Percentiles rank a stretch among this genome's conserved stretches.
phyloP scores from a whole-genome alignment of 2,797 vertebrate species.

The Paratrypauchen microcephalus region DNA sequence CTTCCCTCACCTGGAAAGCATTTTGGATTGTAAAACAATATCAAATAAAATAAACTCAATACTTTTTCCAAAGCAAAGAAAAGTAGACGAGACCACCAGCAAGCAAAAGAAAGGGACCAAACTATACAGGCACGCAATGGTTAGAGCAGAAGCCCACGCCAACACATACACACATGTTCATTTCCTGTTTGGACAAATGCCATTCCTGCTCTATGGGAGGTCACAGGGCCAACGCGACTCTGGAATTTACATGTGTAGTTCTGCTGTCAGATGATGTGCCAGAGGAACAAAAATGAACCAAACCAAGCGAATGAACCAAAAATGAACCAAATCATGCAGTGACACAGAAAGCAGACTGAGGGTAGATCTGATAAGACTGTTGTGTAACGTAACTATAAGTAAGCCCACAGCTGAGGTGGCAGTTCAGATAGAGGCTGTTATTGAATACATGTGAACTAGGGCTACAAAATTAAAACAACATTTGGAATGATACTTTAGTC shows the following conservation, averaged over 20 bases:
- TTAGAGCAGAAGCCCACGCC: slow-evolving; percentile 36
- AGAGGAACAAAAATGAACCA: slow-evolving; percentile 19
- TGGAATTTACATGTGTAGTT: slow-evolving; percentile 13
- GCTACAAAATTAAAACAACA: background rate
- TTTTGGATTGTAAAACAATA: slow-evolving; percentile 12
- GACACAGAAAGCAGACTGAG: slow-evolving; percentile 14
- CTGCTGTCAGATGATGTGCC: slow-evolving; percentile 11
- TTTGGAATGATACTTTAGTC: background rate
- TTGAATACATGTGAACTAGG: background rate
- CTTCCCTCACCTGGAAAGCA: background rate
- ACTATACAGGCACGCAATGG: slow-evolving; percentile 8
- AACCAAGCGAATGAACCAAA: slow-evolving; percentile 8
- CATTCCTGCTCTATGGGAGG: slow-evolving; percentile 59
- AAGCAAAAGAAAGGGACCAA: slow-evolving; percentile 19
- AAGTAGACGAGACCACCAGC: slow-evolving; percentile 39
- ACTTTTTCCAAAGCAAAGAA: slow-evolving; percentile 18
- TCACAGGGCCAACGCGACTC: slow-evolving; percentile 38
- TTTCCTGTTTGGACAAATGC: slow-evolving; percentile 65
- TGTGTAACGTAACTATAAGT: slow-evolving; percentile 26
- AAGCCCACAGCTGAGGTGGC: slow-evolving; percentile 31
- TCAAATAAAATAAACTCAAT: slow-evolving; percentile 5
- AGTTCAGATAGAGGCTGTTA: slow-evolving; percentile 8
- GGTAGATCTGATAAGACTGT: slow-evolving; percentile 38
- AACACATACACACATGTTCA: slow-evolving; percentile 28
- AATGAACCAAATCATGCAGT: slow-evolving; percentile 11